Conservation (phyloP, 2,888 invertebrate genomes). For the Ptilodon capucinus region DNA sequence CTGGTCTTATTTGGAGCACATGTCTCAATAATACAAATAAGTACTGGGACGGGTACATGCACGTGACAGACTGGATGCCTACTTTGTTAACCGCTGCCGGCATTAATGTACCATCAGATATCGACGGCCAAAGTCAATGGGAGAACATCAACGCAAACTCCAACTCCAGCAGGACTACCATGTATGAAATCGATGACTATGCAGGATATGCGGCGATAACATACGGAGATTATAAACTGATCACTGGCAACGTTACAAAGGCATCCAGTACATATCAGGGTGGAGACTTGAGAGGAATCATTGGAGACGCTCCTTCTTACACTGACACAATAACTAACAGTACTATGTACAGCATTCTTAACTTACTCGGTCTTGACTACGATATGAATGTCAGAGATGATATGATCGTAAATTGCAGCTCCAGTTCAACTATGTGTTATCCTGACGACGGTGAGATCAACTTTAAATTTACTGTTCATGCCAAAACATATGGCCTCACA, state of each 20-base stretch:
- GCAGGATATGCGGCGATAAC: slow-evolving; percentile 53
- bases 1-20: slow-evolving; percentile 86
- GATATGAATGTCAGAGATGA: slow-evolving; percentile 41
- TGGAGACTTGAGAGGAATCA: slow-evolving; percentile 47
- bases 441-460: slow-evolving; percentile 51
- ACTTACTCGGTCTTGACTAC: slow-evolving; percentile 41
- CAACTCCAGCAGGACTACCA: slow-evolving; percentile 46
- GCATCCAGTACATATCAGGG: slow-evolving; percentile 54
- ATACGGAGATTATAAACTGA: slow-evolving; percentile 57
- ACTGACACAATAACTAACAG: slow-evolving; percentile 44
- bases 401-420: slow-evolving; percentile 45
- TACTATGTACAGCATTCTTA: slow-evolving; percentile 44
- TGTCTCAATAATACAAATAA: slow-evolving; percentile 61
- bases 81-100: slow-evolving; percentile 82
- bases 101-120: slow-evolving; percentile 39
- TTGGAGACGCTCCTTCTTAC: slow-evolving; percentile 52
- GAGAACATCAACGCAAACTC: slow-evolving; percentile 48
- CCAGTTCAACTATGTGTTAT: slow-evolving; percentile 39
- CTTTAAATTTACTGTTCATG: too few species aligned
- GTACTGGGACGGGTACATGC: slow-evolving; percentile 83
- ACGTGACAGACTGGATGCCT: slow-evolving; percentile 92
- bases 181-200: slow-evolving; percentile 66
- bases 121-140: slow-evolving; percentile 70
- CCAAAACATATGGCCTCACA: too few species aligned
- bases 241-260: slow-evolving; percentile 48